phyloP scores from a whole-genome alignment of 2,888 invertebrate species.

The Tethea ocularis region DNA sequence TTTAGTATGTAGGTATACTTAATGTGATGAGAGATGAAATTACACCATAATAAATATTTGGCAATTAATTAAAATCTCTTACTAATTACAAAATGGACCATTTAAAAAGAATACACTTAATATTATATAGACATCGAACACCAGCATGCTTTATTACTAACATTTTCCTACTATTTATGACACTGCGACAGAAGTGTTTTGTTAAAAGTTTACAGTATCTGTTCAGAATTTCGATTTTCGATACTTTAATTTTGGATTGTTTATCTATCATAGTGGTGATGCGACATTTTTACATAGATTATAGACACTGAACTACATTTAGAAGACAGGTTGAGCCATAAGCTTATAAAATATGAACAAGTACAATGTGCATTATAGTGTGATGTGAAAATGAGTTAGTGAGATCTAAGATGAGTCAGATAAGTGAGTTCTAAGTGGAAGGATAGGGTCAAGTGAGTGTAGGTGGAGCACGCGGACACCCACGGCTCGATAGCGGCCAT shows the following conservation, averaged over 20 bases:
- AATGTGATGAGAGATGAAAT: not conserved
- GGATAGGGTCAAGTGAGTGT: slow-evolving; percentile 61
- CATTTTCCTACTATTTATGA: slow-evolving; percentile 6
- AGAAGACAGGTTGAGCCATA: slow-evolving; percentile 64
- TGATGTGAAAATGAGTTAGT: slow-evolving; percentile 65
- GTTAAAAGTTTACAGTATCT: not conserved
- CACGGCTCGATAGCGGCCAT: slow-evolving; percentile 80
- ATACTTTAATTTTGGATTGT: slow-evolving; percentile 30
- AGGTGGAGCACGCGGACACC: slow-evolving; percentile 76
- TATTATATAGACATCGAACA: slow-evolving; percentile 59
- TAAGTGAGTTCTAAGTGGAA: slow-evolving; percentile 59
- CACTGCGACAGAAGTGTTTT: slow-evolving; percentile 1
- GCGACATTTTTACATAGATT: slow-evolving; percentile 40
- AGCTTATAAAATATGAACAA: slow-evolving; percentile 53
- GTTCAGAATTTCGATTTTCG: slow-evolving; percentile 44
- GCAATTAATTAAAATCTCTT: not conserved
- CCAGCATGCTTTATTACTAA: slow-evolving; percentile 51
- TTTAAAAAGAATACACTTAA: slow-evolving; percentile 15
- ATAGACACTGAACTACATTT: slow-evolving; percentile 65
- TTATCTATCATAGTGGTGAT: slow-evolving; percentile 20
- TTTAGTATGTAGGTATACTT: not conserved
- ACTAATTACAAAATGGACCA: not conserved
- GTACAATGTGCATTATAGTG: slow-evolving; percentile 56
- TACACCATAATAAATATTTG: not conserved
- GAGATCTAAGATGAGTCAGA: slow-evolving; percentile 61